A percentile compares a stretch with the other conserved stretches of the same genome.
Conservation (phyloP, 2,888 invertebrate genomes). For the Oxystoma pomonae region DNA sequence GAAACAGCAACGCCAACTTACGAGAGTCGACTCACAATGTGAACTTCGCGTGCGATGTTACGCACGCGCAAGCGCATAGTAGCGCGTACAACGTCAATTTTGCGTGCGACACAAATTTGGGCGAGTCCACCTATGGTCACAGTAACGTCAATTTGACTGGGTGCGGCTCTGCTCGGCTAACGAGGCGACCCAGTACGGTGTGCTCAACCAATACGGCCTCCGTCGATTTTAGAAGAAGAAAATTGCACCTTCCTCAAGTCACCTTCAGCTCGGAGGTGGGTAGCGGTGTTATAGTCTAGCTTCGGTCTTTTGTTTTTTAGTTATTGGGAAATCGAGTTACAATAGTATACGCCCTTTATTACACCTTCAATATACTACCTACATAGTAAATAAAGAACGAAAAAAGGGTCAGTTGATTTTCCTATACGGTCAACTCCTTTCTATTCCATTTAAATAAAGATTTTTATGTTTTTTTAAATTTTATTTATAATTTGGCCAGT, state of each 20-base stretch:
- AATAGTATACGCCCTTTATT: too few relatives aligned
- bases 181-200: constrained; percentile 61
- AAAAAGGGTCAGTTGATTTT: too few relatives aligned
- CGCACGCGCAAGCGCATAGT: not conserved
- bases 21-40: constrained; percentile 21
- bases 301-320: too few relatives aligned
- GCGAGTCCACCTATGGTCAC: not conserved
- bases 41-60: not conserved
- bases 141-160: constrained; percentile 30
- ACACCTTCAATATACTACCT: too few relatives aligned
- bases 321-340: too few relatives aligned
- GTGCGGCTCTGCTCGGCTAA: constrained; percentile 8
- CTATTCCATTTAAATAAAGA: too few relatives aligned
- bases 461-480: too few relatives aligned
- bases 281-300: constrained; percentile 78
- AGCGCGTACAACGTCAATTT: not conserved
- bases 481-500: constrained; percentile 25
- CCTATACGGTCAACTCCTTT: too few relatives aligned
- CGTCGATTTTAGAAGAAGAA: constrained; percentile 52
- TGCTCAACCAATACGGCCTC: constrained; percentile 62
- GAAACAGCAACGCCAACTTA: constrained; percentile 20
- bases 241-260: constrained; percentile 73
- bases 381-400: too few relatives aligned
- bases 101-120: too few relatives aligned
- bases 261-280: constrained; percentile 90